Conservation (phyloP, 2,113 vertebrate species). For the Phrynosoma platyrhinos region DNA sequence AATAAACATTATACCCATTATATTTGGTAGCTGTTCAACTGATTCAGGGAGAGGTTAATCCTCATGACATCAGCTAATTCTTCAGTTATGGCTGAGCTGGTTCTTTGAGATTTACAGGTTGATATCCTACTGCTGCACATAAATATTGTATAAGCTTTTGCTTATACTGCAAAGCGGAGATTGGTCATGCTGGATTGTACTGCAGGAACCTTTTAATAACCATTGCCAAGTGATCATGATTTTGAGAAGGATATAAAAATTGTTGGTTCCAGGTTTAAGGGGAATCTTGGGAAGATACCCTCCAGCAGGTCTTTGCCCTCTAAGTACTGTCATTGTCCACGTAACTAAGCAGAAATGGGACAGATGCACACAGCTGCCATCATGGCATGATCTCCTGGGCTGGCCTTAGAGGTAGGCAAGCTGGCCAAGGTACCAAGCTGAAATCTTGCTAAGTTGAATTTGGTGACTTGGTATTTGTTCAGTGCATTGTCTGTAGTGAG, state of each 20-base stretch:
- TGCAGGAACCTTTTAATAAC: slow-evolving; percentile 13
- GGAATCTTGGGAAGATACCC: background rate
- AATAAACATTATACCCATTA: background rate
- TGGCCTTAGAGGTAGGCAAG: background rate
- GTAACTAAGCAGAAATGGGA: background rate
- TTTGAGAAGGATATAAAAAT: background rate
- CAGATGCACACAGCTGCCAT: background rate
- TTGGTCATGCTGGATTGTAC: background rate
- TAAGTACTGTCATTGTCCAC: background rate
- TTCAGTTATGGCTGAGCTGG: slow-evolving; percentile 12
- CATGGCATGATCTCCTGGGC: background rate
- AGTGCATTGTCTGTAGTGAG: too few relatives aligned
- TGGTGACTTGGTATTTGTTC: too few relatives aligned
- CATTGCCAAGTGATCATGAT: background rate
- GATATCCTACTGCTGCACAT: background rate
- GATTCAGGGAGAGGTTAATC: background rate
- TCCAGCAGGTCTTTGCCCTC: background rate
- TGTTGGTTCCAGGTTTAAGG: background rate
- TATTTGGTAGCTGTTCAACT: slow-evolving; percentile 8
- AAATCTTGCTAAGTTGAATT: too few relatives aligned
- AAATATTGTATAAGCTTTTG: background rate
- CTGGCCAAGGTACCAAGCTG: too few relatives aligned
- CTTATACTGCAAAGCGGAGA: background rate
- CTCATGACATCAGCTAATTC: slow-evolving; percentile 22
- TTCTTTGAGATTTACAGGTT: slow-evolving; percentile 1